Percentiles rank a stretch among this genome's conserved stretches.
phyloP scores from a whole-genome alignment of 2,888 invertebrate species.

The Aplocera efformata region DNA sequence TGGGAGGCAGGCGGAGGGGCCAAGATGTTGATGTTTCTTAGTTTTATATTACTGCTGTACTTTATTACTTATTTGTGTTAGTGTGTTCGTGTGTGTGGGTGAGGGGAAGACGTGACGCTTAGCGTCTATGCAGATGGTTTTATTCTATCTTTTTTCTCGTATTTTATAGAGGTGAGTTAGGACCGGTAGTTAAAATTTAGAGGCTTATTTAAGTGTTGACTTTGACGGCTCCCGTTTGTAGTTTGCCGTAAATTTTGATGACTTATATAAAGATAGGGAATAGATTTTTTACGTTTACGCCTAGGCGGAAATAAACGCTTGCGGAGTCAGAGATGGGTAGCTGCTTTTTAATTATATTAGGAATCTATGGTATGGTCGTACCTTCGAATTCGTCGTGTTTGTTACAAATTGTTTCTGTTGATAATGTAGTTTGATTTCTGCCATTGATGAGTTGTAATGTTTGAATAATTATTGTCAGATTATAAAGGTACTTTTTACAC shows the following conservation, averaged over 20 bases:
- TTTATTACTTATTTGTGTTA: conserved; percentile 78
- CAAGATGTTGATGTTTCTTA: conserved; percentile 81
- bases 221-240: conserved; percentile 29
- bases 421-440: no score
- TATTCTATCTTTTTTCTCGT: conserved; percentile 31
- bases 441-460: no score
- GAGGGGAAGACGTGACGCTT: conserved; percentile 45
- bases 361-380: no score
- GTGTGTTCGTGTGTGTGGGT: conserved; percentile 55
- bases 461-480: no score
- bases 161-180: conserved; percentile 34
- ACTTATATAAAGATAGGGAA: conserved; percentile 32
- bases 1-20: conserved; percentile 45
- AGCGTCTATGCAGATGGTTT: conserved; percentile 69
- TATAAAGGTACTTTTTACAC: no score
- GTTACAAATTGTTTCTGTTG: no score
- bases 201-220: conserved; percentile 32
- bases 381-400: no score
- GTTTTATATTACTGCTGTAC: conserved; percentile 79
- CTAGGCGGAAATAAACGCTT: conserved; percentile 10
- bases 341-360: no score
- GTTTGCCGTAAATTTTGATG: conserved; percentile 32
- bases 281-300: conserved; percentile 29
- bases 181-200: conserved; percentile 33
- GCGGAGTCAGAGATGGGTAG: no score